These are phyloP conservation scores for Argyrosomus regius DNA, from an alignment of 2,797 vertebrate species.

Conservation along the genomic window DNA sequence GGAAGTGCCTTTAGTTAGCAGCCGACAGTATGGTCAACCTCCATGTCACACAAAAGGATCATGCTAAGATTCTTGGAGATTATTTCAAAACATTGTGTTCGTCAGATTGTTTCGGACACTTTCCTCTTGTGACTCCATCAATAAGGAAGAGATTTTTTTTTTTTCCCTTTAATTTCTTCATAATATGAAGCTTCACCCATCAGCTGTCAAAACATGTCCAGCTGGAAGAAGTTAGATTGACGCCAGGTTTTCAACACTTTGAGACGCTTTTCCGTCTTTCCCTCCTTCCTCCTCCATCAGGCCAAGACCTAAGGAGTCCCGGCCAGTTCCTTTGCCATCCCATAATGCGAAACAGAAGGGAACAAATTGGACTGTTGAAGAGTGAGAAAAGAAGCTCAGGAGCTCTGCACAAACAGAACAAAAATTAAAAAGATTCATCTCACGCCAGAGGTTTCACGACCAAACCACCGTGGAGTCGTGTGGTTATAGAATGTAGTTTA, in stretches of 20 bases:
- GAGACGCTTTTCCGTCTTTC: slow-evolving; percentile 17
- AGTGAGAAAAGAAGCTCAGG: slow-evolving; percentile 51
- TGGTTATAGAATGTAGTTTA: slow-evolving; percentile 4
- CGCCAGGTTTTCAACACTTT: slow-evolving; percentile 73
- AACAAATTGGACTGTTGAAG: slow-evolving; percentile 73
- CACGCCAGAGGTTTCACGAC: slow-evolving; percentile 15
- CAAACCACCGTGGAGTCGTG: slow-evolving; percentile 22
- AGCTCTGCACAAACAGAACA: slow-evolving; percentile 33
- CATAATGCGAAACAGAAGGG: slow-evolving; percentile 79
- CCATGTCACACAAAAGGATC: slow-evolving; percentile 50
- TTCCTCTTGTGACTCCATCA: slow-evolving; percentile 43
- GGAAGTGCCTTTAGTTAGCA: slow-evolving; percentile 54
- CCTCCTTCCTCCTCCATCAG: slow-evolving; percentile 23
- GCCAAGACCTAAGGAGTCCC: slow-evolving; percentile 38
- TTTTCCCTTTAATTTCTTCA: slow-evolving; percentile 72
- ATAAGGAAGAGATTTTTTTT: slow-evolving; percentile 49
- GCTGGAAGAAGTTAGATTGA: slow-evolving; percentile 77
- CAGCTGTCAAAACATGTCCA: slow-evolving; percentile 85
- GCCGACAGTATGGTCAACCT: slow-evolving; percentile 34
- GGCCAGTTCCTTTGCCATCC: slow-evolving; percentile 37
- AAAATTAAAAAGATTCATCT: slow-evolving; percentile 48
- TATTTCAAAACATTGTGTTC: slow-evolving; percentile 48
- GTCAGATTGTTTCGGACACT: slow-evolving; percentile 47
- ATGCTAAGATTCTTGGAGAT: slow-evolving; percentile 32
- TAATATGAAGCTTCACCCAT: slow-evolving; percentile 74